Evolutionary conservation across 1,140 invertebrate species (phyloP).

Genomic region (Temnothorax nylanderi): DNA sequence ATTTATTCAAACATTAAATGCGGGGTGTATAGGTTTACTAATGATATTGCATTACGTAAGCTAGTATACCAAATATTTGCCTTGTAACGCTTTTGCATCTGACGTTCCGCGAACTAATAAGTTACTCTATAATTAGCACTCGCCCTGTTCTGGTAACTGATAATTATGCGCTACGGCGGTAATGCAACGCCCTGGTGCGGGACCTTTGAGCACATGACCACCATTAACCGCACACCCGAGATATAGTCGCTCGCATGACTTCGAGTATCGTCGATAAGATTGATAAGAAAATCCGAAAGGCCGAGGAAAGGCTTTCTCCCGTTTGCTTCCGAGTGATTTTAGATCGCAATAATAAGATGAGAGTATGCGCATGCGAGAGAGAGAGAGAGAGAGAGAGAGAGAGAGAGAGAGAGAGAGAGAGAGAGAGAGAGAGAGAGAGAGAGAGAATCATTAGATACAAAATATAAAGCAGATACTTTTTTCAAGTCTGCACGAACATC

Average conservation of each 20-base stretch:
- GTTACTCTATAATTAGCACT: constrained; percentile 73
- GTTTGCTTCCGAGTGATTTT: constrained; percentile 1
- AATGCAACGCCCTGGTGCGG: constrained; percentile 54
- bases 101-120: constrained; percentile 72
- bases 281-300: constrained; percentile 55
- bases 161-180: constrained; percentile 68
- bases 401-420: too few species aligned
- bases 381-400: neutral
- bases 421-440: too few species aligned
- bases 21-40: neutral
- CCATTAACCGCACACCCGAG: constrained; percentile 66
- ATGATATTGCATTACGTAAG: neutral
- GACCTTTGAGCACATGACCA: constrained; percentile 66
- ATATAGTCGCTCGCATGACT: constrained; percentile 30
- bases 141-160: constrained; percentile 66
- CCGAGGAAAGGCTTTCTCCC: constrained; percentile 30
- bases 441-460: neutral
- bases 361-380: neutral
- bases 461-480: constrained; percentile 23
- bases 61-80: constrained; percentile 71
- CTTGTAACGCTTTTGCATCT: constrained; percentile 61
- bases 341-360: constrained; percentile 25
- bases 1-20: neutral
- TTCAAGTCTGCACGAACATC: constrained; percentile 10
- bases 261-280: constrained; percentile 25